A percentile compares a stretch with the other conserved stretches of the same genome.
Conservation (phyloP, 2,797 vertebrate species). For the Gouania willdenowi region DNA sequence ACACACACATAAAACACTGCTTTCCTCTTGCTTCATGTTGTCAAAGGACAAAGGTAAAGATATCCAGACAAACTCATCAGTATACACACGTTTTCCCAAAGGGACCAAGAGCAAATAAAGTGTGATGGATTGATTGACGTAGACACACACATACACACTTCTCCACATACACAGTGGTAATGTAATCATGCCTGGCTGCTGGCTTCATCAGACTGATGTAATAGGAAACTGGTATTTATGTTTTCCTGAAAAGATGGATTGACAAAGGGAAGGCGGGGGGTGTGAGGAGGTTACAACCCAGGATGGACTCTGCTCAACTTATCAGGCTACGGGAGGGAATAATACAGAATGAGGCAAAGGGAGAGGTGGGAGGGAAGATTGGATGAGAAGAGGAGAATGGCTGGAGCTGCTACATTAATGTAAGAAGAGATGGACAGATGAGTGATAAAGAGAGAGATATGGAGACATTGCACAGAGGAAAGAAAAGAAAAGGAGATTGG, state of each 20-base stretch:
- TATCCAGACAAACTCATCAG: neutral
- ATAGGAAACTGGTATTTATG: constrained; percentile 70
- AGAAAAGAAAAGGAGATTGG: constrained; percentile 20
- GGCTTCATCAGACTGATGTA: constrained; percentile 69
- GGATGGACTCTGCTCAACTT: constrained; percentile 30
- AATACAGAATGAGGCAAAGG: constrained; percentile 3
- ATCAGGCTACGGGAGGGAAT: neutral
- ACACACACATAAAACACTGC: neutral
- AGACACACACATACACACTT: constrained; percentile 2
- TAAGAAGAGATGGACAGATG: constrained; percentile 8
- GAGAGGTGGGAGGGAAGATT: neutral
- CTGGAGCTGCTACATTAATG: constrained; percentile 31
- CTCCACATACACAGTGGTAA: constrained; percentile 38
- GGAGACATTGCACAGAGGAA: constrained; percentile 14
- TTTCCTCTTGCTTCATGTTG: too few relatives aligned
- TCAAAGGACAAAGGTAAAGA: too few relatives aligned
- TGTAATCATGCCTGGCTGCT: constrained; percentile 64
- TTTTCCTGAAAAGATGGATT: constrained; percentile 54
- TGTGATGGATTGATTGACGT: constrained; percentile 29
- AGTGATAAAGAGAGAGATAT: constrained; percentile 4
- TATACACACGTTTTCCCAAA: constrained; percentile 1
- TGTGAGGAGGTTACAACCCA: constrained; percentile 47
- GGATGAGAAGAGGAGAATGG: constrained; percentile 30
- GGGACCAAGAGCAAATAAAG: constrained; percentile 20
- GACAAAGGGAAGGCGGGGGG: constrained; percentile 23